phyloP scores from a whole-genome alignment of 2,797 vertebrate species.

The Epinephelus coioides region DNA sequence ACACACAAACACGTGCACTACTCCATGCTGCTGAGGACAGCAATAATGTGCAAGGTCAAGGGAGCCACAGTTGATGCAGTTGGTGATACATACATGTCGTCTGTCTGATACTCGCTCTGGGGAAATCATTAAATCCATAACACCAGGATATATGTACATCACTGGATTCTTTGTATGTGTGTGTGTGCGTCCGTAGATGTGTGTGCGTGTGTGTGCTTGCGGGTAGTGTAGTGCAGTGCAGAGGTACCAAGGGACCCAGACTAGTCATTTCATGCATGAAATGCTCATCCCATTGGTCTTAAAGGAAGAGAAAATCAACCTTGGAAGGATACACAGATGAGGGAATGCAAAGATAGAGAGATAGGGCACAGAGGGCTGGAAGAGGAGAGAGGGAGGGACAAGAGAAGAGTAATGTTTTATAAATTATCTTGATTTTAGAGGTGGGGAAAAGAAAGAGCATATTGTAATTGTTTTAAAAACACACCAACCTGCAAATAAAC shows the following conservation, averaged over 20 bases:
- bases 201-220: not conserved
- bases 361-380: constrained; percentile 14
- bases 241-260: constrained; percentile 51
- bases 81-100: constrained; percentile 74
- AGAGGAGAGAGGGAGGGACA: constrained; percentile 23
- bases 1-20: constrained; percentile 23
- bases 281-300: constrained; percentile 73
- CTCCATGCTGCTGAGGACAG: constrained; percentile 74
- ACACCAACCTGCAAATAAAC: constrained; percentile 36
- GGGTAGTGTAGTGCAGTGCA: constrained; percentile 8
- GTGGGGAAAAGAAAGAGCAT: constrained; percentile 27
- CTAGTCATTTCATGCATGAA: constrained; percentile 80
- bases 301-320: constrained; percentile 71
- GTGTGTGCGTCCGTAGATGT: not conserved
- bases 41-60: constrained; percentile 85
- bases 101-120: constrained; percentile 64
- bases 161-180: constrained; percentile 20
- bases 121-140: constrained; percentile 84
- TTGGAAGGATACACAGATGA: constrained; percentile 53
- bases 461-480: constrained; percentile 47
- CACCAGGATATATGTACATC: constrained; percentile 67
- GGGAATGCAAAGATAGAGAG: constrained; percentile 47
- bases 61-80: constrained; percentile 63
- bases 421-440: constrained; percentile 62
- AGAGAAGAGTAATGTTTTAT: constrained; percentile 43